Evolutionary conservation across 2,797 vertebrate species (phyloP), one percentile per base, ranked within the genome.

Genomic region (Onychomys arenicola): DNA sequence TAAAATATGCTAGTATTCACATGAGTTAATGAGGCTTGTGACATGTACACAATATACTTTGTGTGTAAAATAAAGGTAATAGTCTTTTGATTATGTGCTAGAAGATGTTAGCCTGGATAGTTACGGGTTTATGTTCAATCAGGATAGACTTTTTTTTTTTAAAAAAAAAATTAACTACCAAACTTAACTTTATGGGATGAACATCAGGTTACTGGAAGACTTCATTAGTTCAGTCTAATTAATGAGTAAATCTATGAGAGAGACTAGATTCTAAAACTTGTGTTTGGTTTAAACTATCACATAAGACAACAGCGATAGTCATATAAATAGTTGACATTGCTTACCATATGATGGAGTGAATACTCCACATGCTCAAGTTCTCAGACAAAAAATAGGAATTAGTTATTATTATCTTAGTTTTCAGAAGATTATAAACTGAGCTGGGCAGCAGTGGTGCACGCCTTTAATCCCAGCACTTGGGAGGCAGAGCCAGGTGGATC

Each of bases 1-100:
- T 95, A 89, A 95, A 91, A 76, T 71, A 92, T 83, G 49, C 49
- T 88, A 34, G 73, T 61, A 17, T 86, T 87, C 63, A 83, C 34
- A 76, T 12, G 25, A 92, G 9, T n/a, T 67, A 83, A 12, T 7
- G n/a, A 93, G 52, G 57, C 52, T 73, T 76, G 55, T 93, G 17
- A n/a, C 32, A n/a, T 27, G 67, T 52, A 27, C 19, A 55, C 71
- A 85, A 65, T 78, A 85, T 81, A 17, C 4, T 84, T 10, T 73
- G 23, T 37, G 5, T 61, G 78, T 6, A 81, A 61, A 91, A 93
- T 65, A 81, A 83, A 76, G 6, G 5, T 90, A 89, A 40, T 94
- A 34, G 71, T 89, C 21, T 52, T 69, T 46, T 82, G 71, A 63
- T 67, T 90, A 46, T 92, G 32, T 65, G 9, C 49, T 46, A 0